phyloP scores from a whole-genome alignment of 2,113 vertebrate species.

The Tympanuchus pallidicinctus region DNA sequence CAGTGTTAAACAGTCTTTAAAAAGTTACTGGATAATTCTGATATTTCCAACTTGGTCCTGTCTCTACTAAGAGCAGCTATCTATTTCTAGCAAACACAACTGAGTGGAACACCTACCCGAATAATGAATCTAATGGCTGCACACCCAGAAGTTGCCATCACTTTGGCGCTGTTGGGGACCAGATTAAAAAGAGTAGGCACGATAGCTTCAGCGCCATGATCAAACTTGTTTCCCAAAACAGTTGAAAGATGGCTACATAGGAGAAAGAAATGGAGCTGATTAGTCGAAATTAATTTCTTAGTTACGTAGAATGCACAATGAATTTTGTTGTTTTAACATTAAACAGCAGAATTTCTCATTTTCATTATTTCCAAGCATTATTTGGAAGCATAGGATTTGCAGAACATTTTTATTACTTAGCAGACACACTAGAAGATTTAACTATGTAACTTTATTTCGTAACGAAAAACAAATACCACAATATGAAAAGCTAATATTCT shows the following conservation, averaged over 20 bases:
- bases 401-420: neutral
- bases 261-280: slow-evolving; percentile 15
- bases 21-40: neutral
- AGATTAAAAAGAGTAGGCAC: slow-evolving; percentile 97
- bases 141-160: slow-evolving; percentile 95
- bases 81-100: neutral
- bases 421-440: neutral
- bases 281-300: neutral
- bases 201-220: slow-evolving; percentile 96
- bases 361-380: neutral
- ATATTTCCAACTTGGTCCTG: neutral
- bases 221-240: slow-evolving; percentile 94
- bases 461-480: neutral
- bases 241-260: slow-evolving; percentile 88
- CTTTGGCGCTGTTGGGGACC: slow-evolving; percentile 96
- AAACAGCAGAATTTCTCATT: neutral
- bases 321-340: neutral
- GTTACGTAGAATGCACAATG: neutral
- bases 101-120: slow-evolving; percentile 79
- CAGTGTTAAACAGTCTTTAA: neutral
- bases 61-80: neutral
- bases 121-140: slow-evolving; percentile 96
- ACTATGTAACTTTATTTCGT: neutral
- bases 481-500: neutral
- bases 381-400: neutral